Evolutionary conservation across 2,113 vertebrate species (phyloP).

Genomic region (Silurus asotus): DNA sequence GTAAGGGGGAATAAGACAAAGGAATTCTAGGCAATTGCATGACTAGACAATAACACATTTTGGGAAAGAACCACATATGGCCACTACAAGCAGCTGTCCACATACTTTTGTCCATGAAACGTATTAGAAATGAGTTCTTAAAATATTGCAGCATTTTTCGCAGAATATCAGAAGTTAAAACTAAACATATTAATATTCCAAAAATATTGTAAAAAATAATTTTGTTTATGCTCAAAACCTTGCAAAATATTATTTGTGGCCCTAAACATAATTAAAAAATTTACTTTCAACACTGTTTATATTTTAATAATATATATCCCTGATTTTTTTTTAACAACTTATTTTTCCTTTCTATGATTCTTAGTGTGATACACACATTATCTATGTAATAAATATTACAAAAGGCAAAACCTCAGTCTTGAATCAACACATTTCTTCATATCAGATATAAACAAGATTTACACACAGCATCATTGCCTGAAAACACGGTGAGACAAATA

Average conservation of each 20-base stretch:
- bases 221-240: no score
- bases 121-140: background rate
- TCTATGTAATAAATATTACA: background rate
- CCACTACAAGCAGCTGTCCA: no score
- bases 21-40: background rate
- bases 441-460: background rate
- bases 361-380: background rate
- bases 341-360: no score
- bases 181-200: background rate
- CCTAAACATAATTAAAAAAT: no score
- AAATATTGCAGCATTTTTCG: background rate
- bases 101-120: background rate
- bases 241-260: no score
- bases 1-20: background rate
- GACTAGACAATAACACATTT: no score
- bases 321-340: background rate
- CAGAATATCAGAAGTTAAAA: background rate
- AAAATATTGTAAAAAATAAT: no score
- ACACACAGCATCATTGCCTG: background rate
- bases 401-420: background rate
- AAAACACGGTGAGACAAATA: background rate
- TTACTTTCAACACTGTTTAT: background rate
- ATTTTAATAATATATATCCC: background rate
- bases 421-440: background rate
- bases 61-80: no score